Percentiles rank a stretch among this genome's conserved stretches.
phyloP scores from a whole-genome alignment of 2,888 invertebrate species.

The Pogonocherus hispidulus region DNA sequence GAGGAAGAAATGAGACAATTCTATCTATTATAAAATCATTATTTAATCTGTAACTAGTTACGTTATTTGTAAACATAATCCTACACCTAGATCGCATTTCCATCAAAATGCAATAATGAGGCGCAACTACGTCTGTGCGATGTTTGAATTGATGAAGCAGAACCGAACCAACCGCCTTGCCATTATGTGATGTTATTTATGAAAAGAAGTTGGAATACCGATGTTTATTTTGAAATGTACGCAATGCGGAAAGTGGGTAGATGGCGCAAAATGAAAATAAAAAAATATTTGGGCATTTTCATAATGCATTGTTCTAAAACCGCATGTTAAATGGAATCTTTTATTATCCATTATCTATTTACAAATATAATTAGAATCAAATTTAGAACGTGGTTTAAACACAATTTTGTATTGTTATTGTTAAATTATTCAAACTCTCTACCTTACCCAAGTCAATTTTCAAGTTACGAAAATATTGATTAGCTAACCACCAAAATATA shows the following conservation, averaged over 20 bases:
- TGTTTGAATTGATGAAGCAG: slow-evolving; percentile 1
- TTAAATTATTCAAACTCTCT: no score
- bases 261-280: background rate
- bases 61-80: no score
- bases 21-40: background rate
- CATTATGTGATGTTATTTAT: background rate
- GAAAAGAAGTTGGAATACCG: background rate
- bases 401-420: no score
- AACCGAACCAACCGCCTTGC: background rate
- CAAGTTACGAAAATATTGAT: no score
- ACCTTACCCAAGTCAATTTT: no score
- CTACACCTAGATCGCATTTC: no score
- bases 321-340: background rate
- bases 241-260: background rate
- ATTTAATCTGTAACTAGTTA: background rate
- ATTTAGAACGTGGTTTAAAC: no score
- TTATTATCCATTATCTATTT: background rate
- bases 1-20: background rate
- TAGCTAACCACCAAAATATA: no score
- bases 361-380: background rate
- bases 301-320: background rate
- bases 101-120: no score
- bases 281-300: background rate
- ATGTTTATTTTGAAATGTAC: background rate
- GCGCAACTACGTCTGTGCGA: background rate